Percentiles rank a stretch among this genome's conserved stretches.
These are phyloP conservation scores for Elysia chlorotica DNA, from an alignment of 1,140 invertebrate species.

Conservation along the genomic window DNA sequence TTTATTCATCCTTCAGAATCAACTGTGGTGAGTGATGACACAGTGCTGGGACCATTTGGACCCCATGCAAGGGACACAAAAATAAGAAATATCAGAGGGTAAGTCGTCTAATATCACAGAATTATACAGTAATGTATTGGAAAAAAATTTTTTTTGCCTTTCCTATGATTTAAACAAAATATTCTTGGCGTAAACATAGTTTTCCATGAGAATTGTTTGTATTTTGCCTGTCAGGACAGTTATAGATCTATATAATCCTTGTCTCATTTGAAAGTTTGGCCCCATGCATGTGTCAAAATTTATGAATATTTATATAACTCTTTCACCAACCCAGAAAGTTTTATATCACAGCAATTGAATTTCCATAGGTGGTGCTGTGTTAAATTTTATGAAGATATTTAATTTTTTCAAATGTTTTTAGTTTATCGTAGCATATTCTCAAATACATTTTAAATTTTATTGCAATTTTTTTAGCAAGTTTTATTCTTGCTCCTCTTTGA, in stretches of 20 bases:
- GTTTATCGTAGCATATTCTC: not conserved
- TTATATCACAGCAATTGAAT: no score
- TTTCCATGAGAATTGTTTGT: not conserved
- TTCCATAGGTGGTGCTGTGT: no score
- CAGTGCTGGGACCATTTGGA: slow-evolving; percentile 55
- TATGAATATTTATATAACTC: no score
- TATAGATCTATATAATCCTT: not conserved
- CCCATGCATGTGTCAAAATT: not conserved
- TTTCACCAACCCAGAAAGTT: no score
- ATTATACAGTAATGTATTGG: not conserved
- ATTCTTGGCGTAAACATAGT: not conserved
- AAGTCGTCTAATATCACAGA: not conserved
- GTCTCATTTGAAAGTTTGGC: not conserved
- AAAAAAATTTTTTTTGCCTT: not conserved
- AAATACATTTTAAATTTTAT: no score
- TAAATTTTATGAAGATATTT: not conserved
- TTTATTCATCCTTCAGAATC: slow-evolving; percentile 47
- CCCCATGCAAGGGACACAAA: slow-evolving; percentile 53
- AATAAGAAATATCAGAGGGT: slow-evolving; percentile 57
- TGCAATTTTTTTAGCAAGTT: no score
- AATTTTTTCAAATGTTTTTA: not conserved
- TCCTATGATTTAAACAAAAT: no score
- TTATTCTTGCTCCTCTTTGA: no score
- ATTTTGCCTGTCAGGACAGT: not conserved
- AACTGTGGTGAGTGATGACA: slow-evolving; percentile 51